Evolutionary conservation across 1,140 invertebrate species (phyloP).

Genomic region (Uloborus diversus): DNA sequence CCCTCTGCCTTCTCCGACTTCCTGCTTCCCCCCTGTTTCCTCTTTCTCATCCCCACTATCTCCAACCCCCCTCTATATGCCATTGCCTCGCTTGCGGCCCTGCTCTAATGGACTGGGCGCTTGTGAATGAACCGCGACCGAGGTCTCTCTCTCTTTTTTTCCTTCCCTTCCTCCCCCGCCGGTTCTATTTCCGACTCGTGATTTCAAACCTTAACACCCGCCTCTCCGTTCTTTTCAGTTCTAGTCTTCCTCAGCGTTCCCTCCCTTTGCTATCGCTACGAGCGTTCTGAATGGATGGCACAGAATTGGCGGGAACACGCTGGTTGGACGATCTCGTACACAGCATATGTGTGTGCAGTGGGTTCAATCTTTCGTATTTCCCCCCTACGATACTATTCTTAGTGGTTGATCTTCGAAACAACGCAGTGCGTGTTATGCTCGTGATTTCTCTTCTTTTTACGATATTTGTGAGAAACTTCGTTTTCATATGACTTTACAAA

Average conservation of each 20-base stretch:
- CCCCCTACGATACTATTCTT: too few relatives aligned
- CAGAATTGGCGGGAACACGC: constrained; percentile 36
- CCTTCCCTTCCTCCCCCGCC: constrained; percentile 9
- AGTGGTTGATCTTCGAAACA: too few relatives aligned
- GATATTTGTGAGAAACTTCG: too few relatives aligned
- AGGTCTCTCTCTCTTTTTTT: too few relatives aligned
- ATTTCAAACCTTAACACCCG: not conserved
- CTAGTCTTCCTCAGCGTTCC: not conserved
- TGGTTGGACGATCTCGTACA: constrained; percentile 15
- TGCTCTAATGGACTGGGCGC: constrained; percentile 43
- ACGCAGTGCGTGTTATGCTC: too few relatives aligned
- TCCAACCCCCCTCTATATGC: not conserved
- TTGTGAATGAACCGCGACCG: constrained; percentile 37
- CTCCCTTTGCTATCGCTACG: constrained; percentile 1
- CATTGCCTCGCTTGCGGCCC: not conserved
- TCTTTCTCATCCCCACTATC: not conserved
- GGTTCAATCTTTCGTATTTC: too few relatives aligned
- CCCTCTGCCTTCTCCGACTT: not conserved
- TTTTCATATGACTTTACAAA: too few relatives aligned
- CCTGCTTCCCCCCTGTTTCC: not conserved
- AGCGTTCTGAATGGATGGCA: constrained; percentile 39
- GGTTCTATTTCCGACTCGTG: not conserved
- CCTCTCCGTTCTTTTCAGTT: constrained; percentile 14
- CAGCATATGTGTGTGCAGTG: too few relatives aligned
- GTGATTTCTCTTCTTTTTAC: too few relatives aligned